Evolutionary conservation across 2,888 invertebrate genomes (phyloP).

Genomic region (Tethea ocularis): DNA sequence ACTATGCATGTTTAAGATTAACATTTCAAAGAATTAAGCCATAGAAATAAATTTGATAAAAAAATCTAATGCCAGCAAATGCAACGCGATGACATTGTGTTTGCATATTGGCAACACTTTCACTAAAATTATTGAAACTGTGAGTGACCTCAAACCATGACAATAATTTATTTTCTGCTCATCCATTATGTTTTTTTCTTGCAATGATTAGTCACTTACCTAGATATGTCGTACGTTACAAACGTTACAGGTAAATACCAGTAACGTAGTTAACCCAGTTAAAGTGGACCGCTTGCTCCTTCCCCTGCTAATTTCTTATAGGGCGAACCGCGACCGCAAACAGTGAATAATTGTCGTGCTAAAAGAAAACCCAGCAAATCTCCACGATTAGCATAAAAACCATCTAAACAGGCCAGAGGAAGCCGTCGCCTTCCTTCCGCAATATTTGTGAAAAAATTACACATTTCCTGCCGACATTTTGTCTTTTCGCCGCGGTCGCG

Average conservation of each 20-base stretch:
- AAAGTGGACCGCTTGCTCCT: constrained; percentile 17
- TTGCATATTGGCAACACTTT: not conserved
- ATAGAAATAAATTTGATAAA: constrained; percentile 49
- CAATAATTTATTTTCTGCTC: not conserved
- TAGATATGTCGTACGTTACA: not conserved
- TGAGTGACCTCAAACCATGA: no score
- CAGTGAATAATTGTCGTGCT: constrained; percentile 76
- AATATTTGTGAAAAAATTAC: constrained; percentile 81
- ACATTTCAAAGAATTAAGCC: constrained; percentile 47
- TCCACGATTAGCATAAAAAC: constrained; percentile 81
- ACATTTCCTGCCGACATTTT: constrained; percentile 78
- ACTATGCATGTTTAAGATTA: constrained; percentile 50
- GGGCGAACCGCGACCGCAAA: constrained; percentile 53
- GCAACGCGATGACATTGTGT: constrained; percentile 22
- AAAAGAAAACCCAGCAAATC: constrained; percentile 78
- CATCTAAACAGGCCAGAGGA: constrained; percentile 78
- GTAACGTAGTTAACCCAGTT: constrained; percentile 13
- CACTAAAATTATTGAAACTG: not conserved
- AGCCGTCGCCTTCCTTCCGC: constrained; percentile 79
- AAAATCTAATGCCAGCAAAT: constrained; percentile 35
- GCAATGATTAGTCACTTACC: not conserved
- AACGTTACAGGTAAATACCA: not conserved
- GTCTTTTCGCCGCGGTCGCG: constrained; percentile 58
- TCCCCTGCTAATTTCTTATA: constrained; percentile 66
- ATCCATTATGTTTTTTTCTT: not conserved